Base-by-base conservation (phyloP, 92 coral and sea anemone genomes). In the Umimayanthus chanpuru region DNA sequence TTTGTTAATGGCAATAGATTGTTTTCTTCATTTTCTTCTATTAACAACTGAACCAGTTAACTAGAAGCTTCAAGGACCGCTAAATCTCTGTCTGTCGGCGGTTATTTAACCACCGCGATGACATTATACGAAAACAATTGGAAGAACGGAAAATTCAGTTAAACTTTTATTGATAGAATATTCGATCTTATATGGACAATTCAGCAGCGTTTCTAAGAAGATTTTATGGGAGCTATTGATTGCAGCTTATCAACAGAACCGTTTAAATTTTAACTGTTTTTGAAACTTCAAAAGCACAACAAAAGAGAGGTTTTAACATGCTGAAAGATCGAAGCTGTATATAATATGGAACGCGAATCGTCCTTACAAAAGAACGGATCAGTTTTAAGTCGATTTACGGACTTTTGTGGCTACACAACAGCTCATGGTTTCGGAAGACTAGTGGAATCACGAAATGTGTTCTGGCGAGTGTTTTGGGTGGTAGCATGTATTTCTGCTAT, bases 341-440 rank as follows among this genome's bases (percentile, higher is more conserved):
- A 6, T 5, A 61, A 23, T 21, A 61, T 61, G 68, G 68, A 61
- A 18, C n/a, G 23, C 26, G 68, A 61, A 61, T 61, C 68, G 2
- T 61, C 68, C n/a, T 23, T 61, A 61, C 68, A 21, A 61, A 61
- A 61, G 68, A 14, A 61, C 25, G 68, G 68, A 14, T 61, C 68
- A 6, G 77, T 82, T 41, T 25, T 47, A 10, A 43, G 75, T 44
- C 56, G 77, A 44, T 16, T 82, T 82, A 14, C 50, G 21, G 77
- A 82, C 12, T 82, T 82, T 43, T 82, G 77, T 82, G 39, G 77
- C 58, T 82, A 82, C 41, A 82, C 86, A 41, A 82, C 86, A 12
- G 86, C 86, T 41, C 86, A 82, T 25, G 86, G 86, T 18, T 25
- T 82, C 3, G 86, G 86, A 67, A 68, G 86, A n/a, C 20, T 82